Evolutionary conservation across 2,113 vertebrate species (phyloP).

Genomic region (Papio anubis): DNA sequence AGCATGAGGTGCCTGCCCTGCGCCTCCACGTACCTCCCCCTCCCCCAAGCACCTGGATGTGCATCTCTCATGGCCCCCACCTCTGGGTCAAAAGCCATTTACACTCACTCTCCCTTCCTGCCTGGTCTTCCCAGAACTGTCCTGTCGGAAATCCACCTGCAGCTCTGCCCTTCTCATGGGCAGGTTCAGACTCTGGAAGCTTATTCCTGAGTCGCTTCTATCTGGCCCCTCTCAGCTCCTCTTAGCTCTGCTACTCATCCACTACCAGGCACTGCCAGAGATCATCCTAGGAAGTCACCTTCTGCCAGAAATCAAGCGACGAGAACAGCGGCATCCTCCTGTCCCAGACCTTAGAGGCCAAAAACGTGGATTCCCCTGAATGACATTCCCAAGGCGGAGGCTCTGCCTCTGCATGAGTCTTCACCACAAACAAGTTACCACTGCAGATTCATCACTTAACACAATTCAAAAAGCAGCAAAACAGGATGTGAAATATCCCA

Average conservation of each 20-base stretch:
- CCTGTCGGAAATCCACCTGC: background rate
- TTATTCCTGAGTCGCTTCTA: no score
- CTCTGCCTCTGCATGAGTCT: background rate
- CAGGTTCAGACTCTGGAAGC: background rate
- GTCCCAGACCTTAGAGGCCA: background rate
- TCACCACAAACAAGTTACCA: background rate
- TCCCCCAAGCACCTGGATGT: background rate
- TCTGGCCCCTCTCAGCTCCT: background rate
- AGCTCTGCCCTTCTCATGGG: background rate
- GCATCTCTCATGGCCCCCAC: no score
- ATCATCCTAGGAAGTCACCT: accelerated
- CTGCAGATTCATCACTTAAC: background rate
- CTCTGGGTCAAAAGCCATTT: background rate
- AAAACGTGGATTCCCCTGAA: background rate
- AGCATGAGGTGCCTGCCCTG: background rate
- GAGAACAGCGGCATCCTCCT: background rate
- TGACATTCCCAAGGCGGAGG: background rate
- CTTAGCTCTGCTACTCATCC: background rate
- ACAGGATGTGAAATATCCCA: accelerated
- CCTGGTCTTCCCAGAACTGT: no score
- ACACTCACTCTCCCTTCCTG: no score
- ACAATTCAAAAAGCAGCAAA: background rate
- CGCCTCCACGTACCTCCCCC: background rate
- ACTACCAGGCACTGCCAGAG: background rate
- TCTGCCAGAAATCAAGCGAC: background rate